phyloP scores from a whole-genome alignment of 2,888 invertebrate species.

The Protodeltote pygarga region DNA sequence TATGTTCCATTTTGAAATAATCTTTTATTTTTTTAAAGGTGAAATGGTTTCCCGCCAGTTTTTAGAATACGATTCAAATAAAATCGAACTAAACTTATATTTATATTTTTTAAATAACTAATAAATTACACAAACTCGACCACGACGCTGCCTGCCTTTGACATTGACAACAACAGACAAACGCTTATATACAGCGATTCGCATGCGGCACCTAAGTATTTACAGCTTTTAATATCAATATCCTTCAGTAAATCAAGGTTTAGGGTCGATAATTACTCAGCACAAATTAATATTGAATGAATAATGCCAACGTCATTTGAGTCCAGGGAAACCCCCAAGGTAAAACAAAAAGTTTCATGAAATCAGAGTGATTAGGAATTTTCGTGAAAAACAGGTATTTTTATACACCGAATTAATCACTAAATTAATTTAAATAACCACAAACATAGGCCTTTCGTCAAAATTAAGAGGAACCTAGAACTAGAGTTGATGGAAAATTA shows the following conservation, averaged over 20 bases:
- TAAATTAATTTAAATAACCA: no score
- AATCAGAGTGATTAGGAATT: constrained; percentile 11
- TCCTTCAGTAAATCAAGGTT: constrained; percentile 35
- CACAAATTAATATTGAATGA: constrained; percentile 6
- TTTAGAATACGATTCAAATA: background rate
- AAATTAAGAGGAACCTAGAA: no score
- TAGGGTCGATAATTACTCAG: constrained; percentile 22
- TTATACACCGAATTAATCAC: no score
- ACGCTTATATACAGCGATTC: constrained; percentile 51
- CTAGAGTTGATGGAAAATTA: no score
- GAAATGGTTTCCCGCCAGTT: background rate
- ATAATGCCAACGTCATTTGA: constrained; percentile 20
- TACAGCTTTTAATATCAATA: constrained; percentile 12
- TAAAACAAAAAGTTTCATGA: constrained; percentile 3
- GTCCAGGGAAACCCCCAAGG: constrained; percentile 29
- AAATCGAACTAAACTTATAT: background rate
- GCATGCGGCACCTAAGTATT: constrained; percentile 36
- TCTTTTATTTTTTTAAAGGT: background rate
- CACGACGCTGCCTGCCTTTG: constrained; percentile 42
- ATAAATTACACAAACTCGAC: constrained; percentile 29
- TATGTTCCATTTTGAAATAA: constrained; percentile 33
- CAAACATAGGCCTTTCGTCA: no score
- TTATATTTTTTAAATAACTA: background rate
- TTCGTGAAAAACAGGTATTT: no score
- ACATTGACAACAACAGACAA: constrained; percentile 47